Base-by-base conservation (phyloP, 2,797 vertebrate species). In the Rhyacichthys aspro region DNA sequence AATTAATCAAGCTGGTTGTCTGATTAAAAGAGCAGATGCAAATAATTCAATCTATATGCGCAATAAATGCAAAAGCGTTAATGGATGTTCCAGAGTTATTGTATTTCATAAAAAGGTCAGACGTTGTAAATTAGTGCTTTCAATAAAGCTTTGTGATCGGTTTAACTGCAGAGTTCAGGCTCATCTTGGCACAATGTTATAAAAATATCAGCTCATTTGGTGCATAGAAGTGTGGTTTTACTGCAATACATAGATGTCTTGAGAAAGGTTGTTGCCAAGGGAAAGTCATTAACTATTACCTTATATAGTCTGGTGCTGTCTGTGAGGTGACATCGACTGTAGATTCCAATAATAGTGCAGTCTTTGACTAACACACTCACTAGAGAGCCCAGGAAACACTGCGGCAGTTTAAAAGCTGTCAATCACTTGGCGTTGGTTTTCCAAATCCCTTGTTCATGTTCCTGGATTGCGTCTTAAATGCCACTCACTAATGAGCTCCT, bases 381-480 rank as follows among this genome's bases (percentile, higher is more conserved):
- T 61, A 45, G 58, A 58, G 52, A 80, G 32, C 43, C 43, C 47
- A 45, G 69, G 47, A 70, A 79, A 49, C 34, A 46, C 34, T 68
- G 54, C 45, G 42, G n/a, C 46, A 52, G 38, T 75, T 75, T 63
- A 61, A 9, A 69, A 68, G 17, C 52, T 72, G 85, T 77, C 84
- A 82, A 55, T 85, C 79, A 71, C 50, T 59, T 44, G 67, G 37
- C 69, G 61, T 73, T 81, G 72, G 64, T 79, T 66, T 77, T 72
- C 59, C 78, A 80, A 87, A 84, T 82, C 73, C 70, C 72, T 12
- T 32, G 74, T 61, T 83, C 12, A 7, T 78, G 59, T 79, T 67
- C 50, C 59, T 61, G 62, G 71, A 71, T 78, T 74, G 71, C 64
- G 63, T 79, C 67, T 76, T 81, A 85, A 86, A 88, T 83, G 79